Evolutionary conservation across 2,797 vertebrate species (phyloP), one percentile per base, ranked within the genome.

Genomic region (Sebastes aleutianus): DNA sequence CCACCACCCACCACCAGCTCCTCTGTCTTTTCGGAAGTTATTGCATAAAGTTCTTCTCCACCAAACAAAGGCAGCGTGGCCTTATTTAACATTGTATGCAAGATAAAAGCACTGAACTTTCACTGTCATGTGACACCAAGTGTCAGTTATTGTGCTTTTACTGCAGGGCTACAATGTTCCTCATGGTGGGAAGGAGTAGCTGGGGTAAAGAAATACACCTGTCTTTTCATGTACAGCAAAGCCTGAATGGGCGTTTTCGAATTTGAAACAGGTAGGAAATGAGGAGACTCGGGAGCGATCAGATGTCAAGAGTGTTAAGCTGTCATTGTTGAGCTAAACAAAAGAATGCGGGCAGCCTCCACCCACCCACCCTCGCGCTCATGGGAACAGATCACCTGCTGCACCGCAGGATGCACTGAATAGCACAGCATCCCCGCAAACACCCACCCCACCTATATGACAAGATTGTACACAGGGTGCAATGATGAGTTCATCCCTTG

Each of bases 311-410:
- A 66, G 79, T 79, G 75, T 87, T 78, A 85, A 82, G 65, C 27
- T 80, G 72, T 84, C 85, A 84, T 88, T 88, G 85, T 91, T 39
- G 53, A 87, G 65, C 62, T 56, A 39, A 78, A 91, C 89, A 92
- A 93, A 93, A 81, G 78, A 74, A 85, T 82, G 76, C 62, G 76
- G 47, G 53, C 85, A 76, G 80, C 74, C 63, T 72, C 79, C 54
- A 34, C 70, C 71, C 54, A 34, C 70, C 74, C 79, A 56, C 59
- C 50, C 54, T 50, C 57, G 12, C 22, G 62, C 65, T 72, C 66
- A 59, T 78, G 86, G 74, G 86, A 90, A 86, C 74, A 71, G 78
- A 79, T 85, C 83, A 85, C 83, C 82, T 75, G 85, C 82, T 65
- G 66, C 64, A 71, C 81, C 62, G 31, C 64, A 66, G 72, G 77